Evolutionary conservation across 2,797 vertebrate genomes (phyloP).

Genomic region (Harpagifer antarcticus): DNA sequence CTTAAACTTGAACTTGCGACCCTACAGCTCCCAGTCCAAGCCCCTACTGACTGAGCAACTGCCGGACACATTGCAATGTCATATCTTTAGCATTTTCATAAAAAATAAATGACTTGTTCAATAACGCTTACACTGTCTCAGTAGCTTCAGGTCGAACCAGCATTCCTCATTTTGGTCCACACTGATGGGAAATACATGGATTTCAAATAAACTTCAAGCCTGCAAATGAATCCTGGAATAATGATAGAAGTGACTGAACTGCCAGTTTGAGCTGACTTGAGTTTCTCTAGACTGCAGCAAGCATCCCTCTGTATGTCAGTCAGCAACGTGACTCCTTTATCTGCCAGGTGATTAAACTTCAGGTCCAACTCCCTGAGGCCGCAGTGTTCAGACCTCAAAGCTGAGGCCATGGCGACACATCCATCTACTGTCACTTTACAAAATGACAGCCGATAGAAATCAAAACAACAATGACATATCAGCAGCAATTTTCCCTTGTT

Average conservation of each 20-base stretch:
- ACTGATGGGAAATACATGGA: constrained; percentile 19
- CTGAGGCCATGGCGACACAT: constrained; percentile 26
- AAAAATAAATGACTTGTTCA: neutral
- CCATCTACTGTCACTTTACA: constrained; percentile 54
- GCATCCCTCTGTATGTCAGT: constrained; percentile 31
- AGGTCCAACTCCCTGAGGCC: constrained; percentile 49
- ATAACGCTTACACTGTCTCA: constrained; percentile 42
- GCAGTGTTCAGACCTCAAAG: constrained; percentile 35
- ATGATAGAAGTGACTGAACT: neutral
- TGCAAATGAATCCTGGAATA: neutral
- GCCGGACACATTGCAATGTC: neutral
- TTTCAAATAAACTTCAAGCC: neutral
- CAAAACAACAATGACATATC: constrained; percentile 15
- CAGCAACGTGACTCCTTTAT: constrained; percentile 35
- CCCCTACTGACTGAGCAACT: no score
- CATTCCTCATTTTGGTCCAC: constrained; percentile 43
- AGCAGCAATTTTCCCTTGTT: constrained; percentile 1
- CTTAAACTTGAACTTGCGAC: no score
- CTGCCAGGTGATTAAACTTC: constrained; percentile 57
- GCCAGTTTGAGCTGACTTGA: constrained; percentile 27
- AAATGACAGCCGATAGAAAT: constrained; percentile 49
- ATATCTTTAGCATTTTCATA: neutral
- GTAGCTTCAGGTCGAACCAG: constrained; percentile 50
- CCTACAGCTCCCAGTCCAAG: no score
- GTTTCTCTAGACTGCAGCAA: constrained; percentile 38